phyloP scores from a whole-genome alignment of 2,888 invertebrate species.

The Drosophila macrospina region DNA sequence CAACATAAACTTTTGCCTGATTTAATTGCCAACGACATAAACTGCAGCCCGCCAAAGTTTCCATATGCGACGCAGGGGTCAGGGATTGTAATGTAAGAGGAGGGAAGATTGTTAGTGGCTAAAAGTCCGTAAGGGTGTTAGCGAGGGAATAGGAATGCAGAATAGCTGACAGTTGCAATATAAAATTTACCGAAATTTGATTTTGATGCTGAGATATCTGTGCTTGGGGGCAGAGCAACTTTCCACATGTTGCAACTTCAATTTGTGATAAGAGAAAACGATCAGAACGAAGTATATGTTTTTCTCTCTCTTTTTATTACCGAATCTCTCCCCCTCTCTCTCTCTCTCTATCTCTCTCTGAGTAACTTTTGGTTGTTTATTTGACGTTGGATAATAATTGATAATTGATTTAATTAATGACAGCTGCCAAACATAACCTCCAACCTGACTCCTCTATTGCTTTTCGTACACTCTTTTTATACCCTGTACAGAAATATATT shows the following conservation, averaged over 20 bases:
- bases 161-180: no score
- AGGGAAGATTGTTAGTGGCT: no score
- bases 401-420: conserved; percentile 34
- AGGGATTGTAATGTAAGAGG: neutral
- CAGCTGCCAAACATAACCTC: conserved; percentile 3
- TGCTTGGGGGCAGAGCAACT: conserved; percentile 19
- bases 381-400: conserved; percentile 24
- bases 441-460: neutral
- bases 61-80: conserved; percentile 47
- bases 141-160: conserved; percentile 54
- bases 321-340: neutral
- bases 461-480: neutral
- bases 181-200: conserved; percentile 54
- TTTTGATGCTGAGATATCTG: conserved; percentile 37
- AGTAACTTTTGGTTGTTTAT: conserved; percentile 31
- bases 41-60: conserved; percentile 50
- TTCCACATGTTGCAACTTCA: conserved; percentile 39
- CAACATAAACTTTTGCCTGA: conserved; percentile 48
- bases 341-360: neutral
- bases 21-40: conserved; percentile 61
- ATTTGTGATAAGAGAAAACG: conserved; percentile 28
- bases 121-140: neutral
- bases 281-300: no score
- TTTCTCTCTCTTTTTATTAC: neutral
- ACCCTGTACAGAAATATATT: no score